These are phyloP conservation scores for Pheosia gnoma DNA, from an alignment of 2,888 invertebrate species.

Conservation along the genomic window DNA sequence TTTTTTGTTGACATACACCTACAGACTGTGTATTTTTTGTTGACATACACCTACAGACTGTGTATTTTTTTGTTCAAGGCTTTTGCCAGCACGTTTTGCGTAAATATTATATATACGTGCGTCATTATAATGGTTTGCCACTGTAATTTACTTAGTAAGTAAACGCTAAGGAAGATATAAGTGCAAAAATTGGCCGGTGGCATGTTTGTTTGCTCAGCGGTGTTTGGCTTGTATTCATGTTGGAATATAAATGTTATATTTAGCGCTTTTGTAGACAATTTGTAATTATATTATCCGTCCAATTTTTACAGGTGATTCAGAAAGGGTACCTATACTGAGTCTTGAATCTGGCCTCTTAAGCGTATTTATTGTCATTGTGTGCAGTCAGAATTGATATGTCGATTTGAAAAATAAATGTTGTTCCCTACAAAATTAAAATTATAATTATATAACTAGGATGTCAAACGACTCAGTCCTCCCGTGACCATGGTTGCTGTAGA, in stretches of 20 bases:
- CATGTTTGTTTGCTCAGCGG: not conserved
- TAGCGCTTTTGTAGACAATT: not conserved
- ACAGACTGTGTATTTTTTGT: not conserved
- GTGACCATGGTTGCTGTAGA: no score
- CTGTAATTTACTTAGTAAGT: constrained; percentile 38
- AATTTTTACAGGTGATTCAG: no score
- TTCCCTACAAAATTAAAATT: no score
- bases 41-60: not conserved
- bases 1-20: not conserved
- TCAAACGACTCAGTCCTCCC: no score
- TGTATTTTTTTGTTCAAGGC: constrained; percentile 36
- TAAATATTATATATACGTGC: constrained; percentile 30
- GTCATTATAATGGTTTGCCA: constrained; percentile 33
- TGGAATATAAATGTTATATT: not conserved
- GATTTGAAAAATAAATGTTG: no score
- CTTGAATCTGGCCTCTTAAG: no score
- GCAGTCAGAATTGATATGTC: no score
- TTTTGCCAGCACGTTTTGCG: constrained; percentile 31
- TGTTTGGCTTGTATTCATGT: not conserved
- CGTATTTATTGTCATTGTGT: no score
- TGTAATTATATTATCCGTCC: no score
- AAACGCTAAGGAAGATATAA: constrained; percentile 39
- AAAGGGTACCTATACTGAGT: no score
- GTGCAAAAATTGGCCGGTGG: constrained; percentile 23
- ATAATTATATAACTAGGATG: no score